Base-by-base conservation (phyloP, 2,888 invertebrate species). In the Meta bourneti region DNA sequence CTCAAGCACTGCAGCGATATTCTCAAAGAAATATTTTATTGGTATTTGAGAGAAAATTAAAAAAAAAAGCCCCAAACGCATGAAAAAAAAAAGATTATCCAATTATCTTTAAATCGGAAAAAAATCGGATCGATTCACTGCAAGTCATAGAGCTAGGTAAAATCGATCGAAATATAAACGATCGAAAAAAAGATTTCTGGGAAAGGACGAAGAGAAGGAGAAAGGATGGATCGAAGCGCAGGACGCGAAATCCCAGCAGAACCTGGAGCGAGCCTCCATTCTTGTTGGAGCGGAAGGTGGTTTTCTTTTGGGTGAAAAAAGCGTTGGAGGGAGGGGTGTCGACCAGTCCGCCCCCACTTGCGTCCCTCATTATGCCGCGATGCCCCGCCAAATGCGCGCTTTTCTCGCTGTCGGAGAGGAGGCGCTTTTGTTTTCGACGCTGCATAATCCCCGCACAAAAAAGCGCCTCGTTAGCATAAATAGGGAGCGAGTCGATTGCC, bases 401-500 rank as follows among this genome's bases (percentile, higher is more conserved):
- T 34, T 34, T 34, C 34, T 34, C 34, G 34, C 34, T 34, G 34
- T 34, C 34, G 34, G 34, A 34, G 34, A 91, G 91, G 91, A 90
- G 91, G 91, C 86, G 91, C 86, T 91, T 91, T 91, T 91, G 91
- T 91, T 91, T 91, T 86, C 52, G 81, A 19, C 34, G 91, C 86
- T 74, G 91, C 91, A 91, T 91, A 91, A 91, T 91, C 85, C 77
- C 74, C 70, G 61, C 7, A 11, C 49, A n/a, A 91, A 91, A 91
- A 90, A 91, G 82, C 51, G 8, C 54, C 54, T 91, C 82, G 75
- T 91, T 91, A 91, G 75, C 91, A 91, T 91, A 91, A 91, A 82
- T 77, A 91, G 90, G 80, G 77, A 34, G 81, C 69, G 71, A 89
- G 77, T 54, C 51, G 54, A 84, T 87, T 87, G 69, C 78, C 85